Evolutionary conservation across 2,888 invertebrate genomes (phyloP), one percentile per base, ranked within the genome.

Genomic region (Drosophila anomelani): DNA sequence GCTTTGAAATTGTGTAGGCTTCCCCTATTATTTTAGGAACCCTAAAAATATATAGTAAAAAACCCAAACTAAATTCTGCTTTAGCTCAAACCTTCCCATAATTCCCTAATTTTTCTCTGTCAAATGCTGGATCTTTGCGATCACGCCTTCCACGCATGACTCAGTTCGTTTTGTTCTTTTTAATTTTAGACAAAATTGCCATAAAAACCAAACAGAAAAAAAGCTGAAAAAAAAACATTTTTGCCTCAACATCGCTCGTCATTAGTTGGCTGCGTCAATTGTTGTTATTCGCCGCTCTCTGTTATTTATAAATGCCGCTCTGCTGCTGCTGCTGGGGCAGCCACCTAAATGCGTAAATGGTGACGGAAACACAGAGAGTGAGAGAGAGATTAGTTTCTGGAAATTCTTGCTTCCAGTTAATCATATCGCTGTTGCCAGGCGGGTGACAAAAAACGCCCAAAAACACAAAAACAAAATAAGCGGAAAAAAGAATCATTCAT

Each of bases 81-180:
- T 39, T 39, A 20, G 38, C 15, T 49, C 12, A 26, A n/a, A 34
- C 10, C 13, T 36, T 43, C 26, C 20, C 9, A 17, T 12, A 58
- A 41, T 57, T 61, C 47, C 20, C 32, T 15, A 13, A 2, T 36
- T 47, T 39, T 46, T 9, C 9, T n/a, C 29, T 26, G 49, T 32
- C 26, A 23, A 34, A 15, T 20, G 10, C 39, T 32, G 23, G 47
- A 41, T 85, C 62, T 53, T 39, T 26, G 29, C 53, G 78, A 57
- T 59, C 89, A 88, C 87, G 84, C 87, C 72, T 70, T 57, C 55
- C 60, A 61, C 77, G 69, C 84, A 77, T 84, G 84, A 80, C 72
- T 86, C 78, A 76, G 66, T 77, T 62, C 55, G 49, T 56, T 67
- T 75, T 70, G 63, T 63, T 73, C 55, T 47, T 60, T 67, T 75